Conservation (phyloP, 2,888 invertebrate species). For the Stenodema calcarata region DNA sequence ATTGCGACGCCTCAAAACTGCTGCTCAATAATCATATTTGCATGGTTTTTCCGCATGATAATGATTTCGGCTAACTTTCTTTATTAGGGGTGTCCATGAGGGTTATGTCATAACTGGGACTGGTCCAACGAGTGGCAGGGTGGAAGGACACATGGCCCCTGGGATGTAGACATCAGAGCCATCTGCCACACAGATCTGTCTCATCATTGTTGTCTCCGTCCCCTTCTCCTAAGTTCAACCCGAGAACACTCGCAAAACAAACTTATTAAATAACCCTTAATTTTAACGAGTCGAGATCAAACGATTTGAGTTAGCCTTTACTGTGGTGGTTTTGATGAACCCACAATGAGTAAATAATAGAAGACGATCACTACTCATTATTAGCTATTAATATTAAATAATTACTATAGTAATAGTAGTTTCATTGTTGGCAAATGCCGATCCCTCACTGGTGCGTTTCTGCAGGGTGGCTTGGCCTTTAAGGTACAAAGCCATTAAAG, state of each 20-base stretch:
- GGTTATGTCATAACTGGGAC: neutral
- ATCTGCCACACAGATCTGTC: constrained; percentile 31
- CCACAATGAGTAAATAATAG: neutral
- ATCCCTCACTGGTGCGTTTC: no score
- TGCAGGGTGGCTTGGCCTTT: no score
- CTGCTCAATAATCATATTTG: no score
- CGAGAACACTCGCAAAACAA: constrained; percentile 38
- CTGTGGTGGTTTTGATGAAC: neutral
- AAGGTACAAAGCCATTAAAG: no score
- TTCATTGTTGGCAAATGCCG: no score
- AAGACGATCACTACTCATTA: neutral
- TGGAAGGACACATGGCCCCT: constrained; percentile 33
- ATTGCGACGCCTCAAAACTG: no score
- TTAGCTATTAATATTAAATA: no score
- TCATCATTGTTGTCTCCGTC: neutral
- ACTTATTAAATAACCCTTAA: constrained; percentile 38
- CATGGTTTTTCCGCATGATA: no score
- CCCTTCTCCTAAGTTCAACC: neutral
- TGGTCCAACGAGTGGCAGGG: neutral
- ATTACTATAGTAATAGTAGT: no score
- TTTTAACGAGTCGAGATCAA: neutral
- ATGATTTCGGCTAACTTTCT: neutral
- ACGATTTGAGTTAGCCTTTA: neutral
- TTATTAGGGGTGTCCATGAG: neutral
- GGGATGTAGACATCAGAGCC: constrained; percentile 11